phyloP scores from a whole-genome alignment of 2,797 vertebrate genomes.

The Scolopax rusticola region DNA sequence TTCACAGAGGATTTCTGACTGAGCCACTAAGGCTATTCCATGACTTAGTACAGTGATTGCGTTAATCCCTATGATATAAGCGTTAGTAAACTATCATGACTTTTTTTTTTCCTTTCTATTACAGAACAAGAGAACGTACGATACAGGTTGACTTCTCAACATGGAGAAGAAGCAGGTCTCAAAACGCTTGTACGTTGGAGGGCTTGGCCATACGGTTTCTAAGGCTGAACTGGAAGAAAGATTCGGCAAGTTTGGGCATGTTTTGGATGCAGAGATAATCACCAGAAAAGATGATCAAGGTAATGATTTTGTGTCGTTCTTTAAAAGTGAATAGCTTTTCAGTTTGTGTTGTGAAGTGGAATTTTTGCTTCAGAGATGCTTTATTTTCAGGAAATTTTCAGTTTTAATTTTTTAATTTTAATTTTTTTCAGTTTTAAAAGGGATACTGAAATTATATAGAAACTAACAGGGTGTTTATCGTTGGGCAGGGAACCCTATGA shows the following conservation, averaged over 20 bases:
- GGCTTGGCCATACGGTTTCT: conserved; percentile 85
- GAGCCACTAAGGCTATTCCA: fast-evolving
- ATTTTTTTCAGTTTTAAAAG: not conserved
- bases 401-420: not conserved
- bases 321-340: not conserved
- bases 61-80: fast-evolving
- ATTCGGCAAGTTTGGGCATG: conserved; percentile 91
- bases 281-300: conserved; percentile 88
- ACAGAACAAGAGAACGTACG: not conserved
- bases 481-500: conserved; percentile 86
- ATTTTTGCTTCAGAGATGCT: not conserved
- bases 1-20: fast-evolving
- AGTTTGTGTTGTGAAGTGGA: fast-evolving
- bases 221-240: conserved; percentile 89
- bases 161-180: conserved; percentile 69
- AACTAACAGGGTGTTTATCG: not conserved
- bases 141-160: not conserved
- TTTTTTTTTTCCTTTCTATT: not conserved
- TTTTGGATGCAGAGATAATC: conserved; percentile 89
- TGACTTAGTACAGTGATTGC: fast-evolving
- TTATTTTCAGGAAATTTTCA: not conserved
- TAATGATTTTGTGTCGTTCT: conserved; percentile 45
- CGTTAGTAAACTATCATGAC: not conserved
- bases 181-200: conserved; percentile 90
- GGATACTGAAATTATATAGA: fast-evolving